Conservation (phyloP, 2,888 invertebrate genomes). For the Acrobasis suavella region DNA sequence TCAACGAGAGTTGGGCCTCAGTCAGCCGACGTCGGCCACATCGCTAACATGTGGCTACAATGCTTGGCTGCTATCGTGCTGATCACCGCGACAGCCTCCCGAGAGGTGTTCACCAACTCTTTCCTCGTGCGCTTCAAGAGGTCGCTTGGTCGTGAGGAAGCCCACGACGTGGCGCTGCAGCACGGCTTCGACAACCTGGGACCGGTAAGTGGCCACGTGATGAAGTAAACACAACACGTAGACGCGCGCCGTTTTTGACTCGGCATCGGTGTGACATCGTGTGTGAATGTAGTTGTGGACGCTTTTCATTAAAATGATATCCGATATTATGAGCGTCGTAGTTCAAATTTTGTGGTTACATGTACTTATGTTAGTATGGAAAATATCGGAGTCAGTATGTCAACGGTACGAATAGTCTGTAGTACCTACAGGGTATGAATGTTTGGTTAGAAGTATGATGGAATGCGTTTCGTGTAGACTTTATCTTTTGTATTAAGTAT, state of each 20-base stretch:
- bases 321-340: constrained; percentile 5
- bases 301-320: constrained; percentile 34
- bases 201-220: constrained; percentile 90
- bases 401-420: constrained; percentile 1
- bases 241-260: constrained; percentile 38
- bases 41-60: constrained; percentile 74
- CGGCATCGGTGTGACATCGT: constrained; percentile 38
- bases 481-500: too few species aligned
- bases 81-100: constrained; percentile 65
- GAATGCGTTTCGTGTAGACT: too few species aligned
- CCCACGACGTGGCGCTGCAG: constrained; percentile 90
- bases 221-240: constrained; percentile 72
- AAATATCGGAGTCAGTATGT: constrained; percentile 19
- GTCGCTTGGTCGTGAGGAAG: constrained; percentile 88
- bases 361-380: constrained; percentile 15
- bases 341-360: not conserved
- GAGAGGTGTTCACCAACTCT: constrained; percentile 96
- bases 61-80: constrained; percentile 71
- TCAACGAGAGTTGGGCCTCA: constrained; percentile 64
- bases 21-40: constrained; percentile 73
- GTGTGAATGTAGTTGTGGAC: constrained; percentile 33
- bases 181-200: constrained; percentile 97
- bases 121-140: constrained; percentile 95
- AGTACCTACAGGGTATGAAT: not conserved
- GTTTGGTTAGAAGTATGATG: not conserved